These are phyloP conservation scores for Oscheius myriophilus DNA, from an alignment of 2,888 invertebrate genomes.

Conservation along the genomic window DNA sequence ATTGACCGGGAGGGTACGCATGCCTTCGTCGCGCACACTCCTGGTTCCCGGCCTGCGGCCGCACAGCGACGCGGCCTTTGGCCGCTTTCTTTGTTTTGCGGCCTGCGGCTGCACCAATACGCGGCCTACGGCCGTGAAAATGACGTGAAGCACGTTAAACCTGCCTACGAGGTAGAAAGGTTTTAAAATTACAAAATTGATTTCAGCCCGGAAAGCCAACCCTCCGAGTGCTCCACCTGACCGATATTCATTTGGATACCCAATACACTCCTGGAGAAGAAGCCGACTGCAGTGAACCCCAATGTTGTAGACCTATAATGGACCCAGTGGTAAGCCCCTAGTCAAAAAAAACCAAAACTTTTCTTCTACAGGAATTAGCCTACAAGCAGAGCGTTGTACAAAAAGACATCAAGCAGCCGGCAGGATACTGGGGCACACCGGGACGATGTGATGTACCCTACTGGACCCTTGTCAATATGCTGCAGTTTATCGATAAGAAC, in stretches of 20 bases:
- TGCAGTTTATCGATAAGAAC: constrained; percentile 50
- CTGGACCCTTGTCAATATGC: constrained; percentile 60
- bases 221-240: constrained; percentile 58
- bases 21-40: too few species aligned
- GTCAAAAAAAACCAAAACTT: background rate
- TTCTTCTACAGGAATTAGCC: constrained; percentile 7
- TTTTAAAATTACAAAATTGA: too few species aligned
- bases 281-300: constrained; percentile 90
- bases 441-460: constrained; percentile 65
- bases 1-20: too few species aligned
- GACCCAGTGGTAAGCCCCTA: constrained; percentile 17
- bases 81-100: too few species aligned
- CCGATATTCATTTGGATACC: constrained; percentile 64
- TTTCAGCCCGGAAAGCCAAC: constrained; percentile 50
- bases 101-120: too few species aligned
- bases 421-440: constrained; percentile 59
- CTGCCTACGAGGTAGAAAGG: too few species aligned
- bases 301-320: constrained; percentile 80
- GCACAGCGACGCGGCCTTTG: too few species aligned
- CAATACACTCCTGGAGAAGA: constrained; percentile 71
- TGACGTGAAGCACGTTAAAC: too few species aligned
- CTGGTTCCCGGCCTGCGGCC: too few species aligned
- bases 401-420: constrained; percentile 36
- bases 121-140: too few species aligned
- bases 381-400: background rate